Conservation (phyloP, 2,888 invertebrate genomes). For the Podabrus alpinus region DNA sequence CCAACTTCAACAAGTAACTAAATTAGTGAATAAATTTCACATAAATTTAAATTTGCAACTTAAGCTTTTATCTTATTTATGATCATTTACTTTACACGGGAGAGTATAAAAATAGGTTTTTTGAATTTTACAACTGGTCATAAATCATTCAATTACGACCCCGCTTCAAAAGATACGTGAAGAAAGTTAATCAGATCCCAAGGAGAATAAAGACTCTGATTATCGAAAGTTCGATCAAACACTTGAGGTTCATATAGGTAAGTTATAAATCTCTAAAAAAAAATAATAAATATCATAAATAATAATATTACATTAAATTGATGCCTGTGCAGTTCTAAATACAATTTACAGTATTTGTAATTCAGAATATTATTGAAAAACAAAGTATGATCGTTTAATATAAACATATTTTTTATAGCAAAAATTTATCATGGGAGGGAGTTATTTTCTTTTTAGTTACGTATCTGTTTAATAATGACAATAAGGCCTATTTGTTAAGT, state of each 20-base stretch:
- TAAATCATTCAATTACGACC: slow-evolving; percentile 23
- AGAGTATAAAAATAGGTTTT: slow-evolving; percentile 14
- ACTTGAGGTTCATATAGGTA: neutral
- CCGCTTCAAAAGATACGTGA: slow-evolving; percentile 18
- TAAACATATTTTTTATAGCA: too few species aligned
- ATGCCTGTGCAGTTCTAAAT: too few species aligned
- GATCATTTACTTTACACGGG: slow-evolving; percentile 9
- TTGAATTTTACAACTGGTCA: slow-evolving; percentile 14
- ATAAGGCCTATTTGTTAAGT: too few species aligned
- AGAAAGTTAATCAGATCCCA: slow-evolving; percentile 20
- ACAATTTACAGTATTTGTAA: too few species aligned
- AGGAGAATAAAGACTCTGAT: slow-evolving; percentile 5
- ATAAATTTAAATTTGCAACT: neutral
- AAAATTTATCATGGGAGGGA: too few species aligned
- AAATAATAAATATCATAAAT: neutral
- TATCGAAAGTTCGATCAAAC: neutral
- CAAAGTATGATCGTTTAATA: too few species aligned
- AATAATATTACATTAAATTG: neutral
- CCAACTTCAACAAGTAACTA: neutral
- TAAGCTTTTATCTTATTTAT: slow-evolving; percentile 4
- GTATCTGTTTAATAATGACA: too few species aligned
- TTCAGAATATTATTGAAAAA: too few species aligned
- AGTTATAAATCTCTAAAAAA: neutral
- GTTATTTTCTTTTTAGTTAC: too few species aligned
- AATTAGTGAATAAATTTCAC: neutral